Percentiles rank a stretch among this genome's conserved stretches.
These are phyloP conservation scores for Drosophila kikkawai DNA, from an alignment of 1,140 invertebrate species.

Conservation along the genomic window DNA sequence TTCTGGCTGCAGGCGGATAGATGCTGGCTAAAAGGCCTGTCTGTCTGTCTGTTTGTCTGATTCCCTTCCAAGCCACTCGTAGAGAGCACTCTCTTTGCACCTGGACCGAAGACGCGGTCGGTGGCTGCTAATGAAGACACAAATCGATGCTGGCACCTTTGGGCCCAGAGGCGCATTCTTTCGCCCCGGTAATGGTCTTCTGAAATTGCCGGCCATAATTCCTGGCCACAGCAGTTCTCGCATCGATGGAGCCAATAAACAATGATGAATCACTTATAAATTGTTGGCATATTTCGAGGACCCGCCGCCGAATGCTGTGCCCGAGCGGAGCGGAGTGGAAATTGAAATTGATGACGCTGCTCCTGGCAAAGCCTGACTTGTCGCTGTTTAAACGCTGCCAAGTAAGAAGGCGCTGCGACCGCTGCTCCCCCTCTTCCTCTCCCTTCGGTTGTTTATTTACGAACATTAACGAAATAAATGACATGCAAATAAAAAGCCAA, in stretches of 20 bases:
- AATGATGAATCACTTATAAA: conserved; percentile 83
- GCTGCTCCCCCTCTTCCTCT: neutral
- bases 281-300: conserved; percentile 75
- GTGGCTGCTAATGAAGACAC: conserved; percentile 47
- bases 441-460: conserved; percentile 70
- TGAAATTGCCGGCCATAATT: conserved; percentile 75
- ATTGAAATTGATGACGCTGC: conserved; percentile 74
- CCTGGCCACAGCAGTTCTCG: conserved; percentile 55
- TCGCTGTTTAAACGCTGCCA: conserved; percentile 55
- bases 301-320: conserved; percentile 43
- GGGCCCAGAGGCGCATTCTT: conserved; percentile 26
- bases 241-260: conserved; percentile 81
- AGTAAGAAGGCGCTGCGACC: conserved; percentile 3
- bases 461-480: conserved; percentile 82
- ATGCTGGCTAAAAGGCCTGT: conserved; percentile 6
- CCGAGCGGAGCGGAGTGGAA: conserved; percentile 51
- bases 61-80: neutral
- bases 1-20: neutral
- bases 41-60: neutral
- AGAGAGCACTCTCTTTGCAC: neutral
- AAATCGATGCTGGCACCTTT: conserved; percentile 25
- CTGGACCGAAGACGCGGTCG: neutral
- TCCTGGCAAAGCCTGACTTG: conserved; percentile 58
- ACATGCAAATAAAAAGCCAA: conserved; percentile 75
- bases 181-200: conserved; percentile 6